Conservation (phyloP, 2,797 vertebrate genomes). For the Pangasius djambal region DNA sequence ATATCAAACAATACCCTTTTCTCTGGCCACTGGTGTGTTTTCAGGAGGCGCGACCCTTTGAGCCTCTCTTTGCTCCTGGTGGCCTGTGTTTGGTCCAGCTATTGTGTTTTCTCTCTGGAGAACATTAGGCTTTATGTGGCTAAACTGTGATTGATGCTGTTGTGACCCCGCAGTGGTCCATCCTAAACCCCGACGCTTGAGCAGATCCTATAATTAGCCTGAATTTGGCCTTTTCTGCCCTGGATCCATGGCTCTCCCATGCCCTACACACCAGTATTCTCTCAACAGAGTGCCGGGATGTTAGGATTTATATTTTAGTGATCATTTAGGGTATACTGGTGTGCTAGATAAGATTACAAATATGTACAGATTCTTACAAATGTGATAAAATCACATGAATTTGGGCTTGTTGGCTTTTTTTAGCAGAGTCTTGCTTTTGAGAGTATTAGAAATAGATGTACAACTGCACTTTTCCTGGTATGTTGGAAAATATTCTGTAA, state of each 20-base stretch:
- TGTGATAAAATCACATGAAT: background rate
- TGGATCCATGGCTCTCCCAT: slow-evolving; percentile 46
- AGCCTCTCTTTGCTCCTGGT: slow-evolving; percentile 41
- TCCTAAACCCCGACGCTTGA: slow-evolving; percentile 19
- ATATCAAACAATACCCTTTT: slow-evolving; percentile 28
- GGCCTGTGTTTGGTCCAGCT: slow-evolving; percentile 37
- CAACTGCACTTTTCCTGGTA: too few species aligned
- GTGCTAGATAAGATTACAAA: background rate
- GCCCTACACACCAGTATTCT: slow-evolving; percentile 19
- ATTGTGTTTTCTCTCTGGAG: slow-evolving; percentile 46
- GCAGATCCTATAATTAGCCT: slow-evolving; percentile 52
- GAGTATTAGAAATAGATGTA: background rate
- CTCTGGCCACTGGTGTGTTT: slow-evolving; percentile 28
- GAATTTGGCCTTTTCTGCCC: slow-evolving; percentile 45
- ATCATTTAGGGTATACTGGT: background rate
- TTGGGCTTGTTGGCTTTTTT: background rate
- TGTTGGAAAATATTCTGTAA: background rate
- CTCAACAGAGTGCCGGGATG: background rate
- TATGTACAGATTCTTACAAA: background rate
- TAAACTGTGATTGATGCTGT: slow-evolving; percentile 57
- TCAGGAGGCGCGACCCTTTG: slow-evolving; percentile 35
- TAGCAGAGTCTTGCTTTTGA: background rate
- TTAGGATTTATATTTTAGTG: slow-evolving; percentile 28
- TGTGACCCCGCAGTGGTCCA: slow-evolving; percentile 45
- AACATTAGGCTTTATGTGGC: slow-evolving; percentile 44